Base-by-base conservation (phyloP, 2,797 vertebrate species). In the Pseudopleuronectes americanus region DNA sequence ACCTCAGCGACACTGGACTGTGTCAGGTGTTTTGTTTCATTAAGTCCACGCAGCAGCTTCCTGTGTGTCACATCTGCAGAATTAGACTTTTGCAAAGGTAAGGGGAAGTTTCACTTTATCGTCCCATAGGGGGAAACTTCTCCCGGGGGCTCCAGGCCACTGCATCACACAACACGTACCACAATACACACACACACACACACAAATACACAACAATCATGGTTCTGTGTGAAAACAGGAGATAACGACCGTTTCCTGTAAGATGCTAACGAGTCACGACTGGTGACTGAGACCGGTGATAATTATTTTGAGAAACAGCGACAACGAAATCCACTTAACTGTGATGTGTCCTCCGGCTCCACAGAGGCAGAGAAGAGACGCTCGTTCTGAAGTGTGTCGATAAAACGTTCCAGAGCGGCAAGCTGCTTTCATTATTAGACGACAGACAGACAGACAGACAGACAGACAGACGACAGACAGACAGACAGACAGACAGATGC, bases 301-400 rank as follows among this genome's bases (percentile, higher is more conserved):
- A 64, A 76, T 83, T 48, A 71, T 77, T 67, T 78, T 31, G 31
- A 72, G n/a, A 71, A 22, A 54, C 47, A 72, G 70, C 55, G 43
- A 24, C 26, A 82, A 63, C 2, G 2, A 74, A 80, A 85, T 87
- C 73, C 73, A 78, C 84, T 85, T 74, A 71, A 68, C 38, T 21
- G 41, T 63, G 36, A 61, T 45, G 28, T 73, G 68, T 59, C 79
- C 68, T 59, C 23, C 22, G 72, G 66, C 57, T 51, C 2, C 9
- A 21, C 16, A 21, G 28, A 19, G 16, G 19, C 6, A 55, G 10
- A 31, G 22, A 56, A 1, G 28, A 75, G 61, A 55, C 54, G n/a
- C 24, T 63, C n/a, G 19, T 68, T 81, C 72, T 65, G 52, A 71
- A 79, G 71, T 54, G 2, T 0, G 28, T 21, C 53, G 68, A 78